Conservation (phyloP, 2,888 invertebrate species). For the Xestia c-nigrum region DNA sequence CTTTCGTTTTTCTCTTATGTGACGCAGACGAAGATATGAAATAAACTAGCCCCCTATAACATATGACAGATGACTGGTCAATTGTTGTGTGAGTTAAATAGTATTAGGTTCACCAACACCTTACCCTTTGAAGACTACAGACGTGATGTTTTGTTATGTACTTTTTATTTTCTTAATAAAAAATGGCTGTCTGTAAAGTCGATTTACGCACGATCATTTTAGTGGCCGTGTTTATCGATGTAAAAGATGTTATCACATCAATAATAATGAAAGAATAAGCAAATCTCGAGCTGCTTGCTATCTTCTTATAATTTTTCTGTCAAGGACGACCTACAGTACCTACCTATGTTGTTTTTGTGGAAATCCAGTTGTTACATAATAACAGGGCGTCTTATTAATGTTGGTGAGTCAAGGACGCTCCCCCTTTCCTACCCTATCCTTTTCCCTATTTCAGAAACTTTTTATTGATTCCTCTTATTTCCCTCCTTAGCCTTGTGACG, state of each 20-base stretch:
- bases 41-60: not conserved
- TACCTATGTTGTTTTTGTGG: conserved; percentile 19
- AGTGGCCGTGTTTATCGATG: too few species aligned
- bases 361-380: conserved; percentile 18
- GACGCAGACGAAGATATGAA: too few species aligned
- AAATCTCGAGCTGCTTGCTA: not conserved
- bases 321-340: not conserved
- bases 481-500: not conserved
- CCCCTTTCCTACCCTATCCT: not conserved
- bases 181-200: not conserved
- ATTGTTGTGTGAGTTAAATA: not conserved
- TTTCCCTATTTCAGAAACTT: not conserved
- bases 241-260: too few species aligned
- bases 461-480: conserved; percentile 24
- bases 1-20: too few species aligned
- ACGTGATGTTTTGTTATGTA: not conserved
- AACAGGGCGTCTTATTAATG: conserved; percentile 1
- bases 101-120: not conserved
- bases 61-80: not conserved
- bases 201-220: too few species aligned
- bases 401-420: not conserved
- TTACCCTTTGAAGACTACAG: not conserved
- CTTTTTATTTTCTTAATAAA: not conserved
- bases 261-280: not conserved
- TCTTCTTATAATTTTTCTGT: not conserved